These are phyloP conservation scores for Heterocephalus glaber DNA, from an alignment of 2,113 vertebrate genomes.

Conservation along the genomic window DNA sequence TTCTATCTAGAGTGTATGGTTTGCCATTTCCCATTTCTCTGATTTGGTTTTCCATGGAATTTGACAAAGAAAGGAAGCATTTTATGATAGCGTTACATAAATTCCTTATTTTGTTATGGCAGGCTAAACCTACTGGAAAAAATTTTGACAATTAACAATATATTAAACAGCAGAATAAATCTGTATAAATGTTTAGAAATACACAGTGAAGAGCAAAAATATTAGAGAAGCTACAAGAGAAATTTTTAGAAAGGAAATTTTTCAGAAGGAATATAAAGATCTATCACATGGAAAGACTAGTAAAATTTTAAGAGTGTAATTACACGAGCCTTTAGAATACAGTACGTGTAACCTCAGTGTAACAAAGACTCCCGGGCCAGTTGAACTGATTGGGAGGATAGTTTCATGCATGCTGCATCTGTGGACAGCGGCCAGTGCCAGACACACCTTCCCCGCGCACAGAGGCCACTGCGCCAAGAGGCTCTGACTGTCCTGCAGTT, in stretches of 20 bases:
- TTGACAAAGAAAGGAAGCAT: slow-evolving; percentile 21
- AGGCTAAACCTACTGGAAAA: background rate
- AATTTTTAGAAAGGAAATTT: background rate
- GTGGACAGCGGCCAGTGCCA: slow-evolving; percentile 93
- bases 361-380: background rate
- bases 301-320: background rate
- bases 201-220: background rate
- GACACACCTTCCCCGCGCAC: slow-evolving; percentile 93
- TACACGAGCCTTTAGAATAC: background rate
- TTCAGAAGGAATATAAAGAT: background rate
- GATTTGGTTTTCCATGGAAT: slow-evolving; percentile 17
- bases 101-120: slow-evolving; percentile 5
- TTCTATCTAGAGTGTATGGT: background rate
- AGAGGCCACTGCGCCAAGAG: slow-evolving; percentile 80
- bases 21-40: slow-evolving; percentile 43
- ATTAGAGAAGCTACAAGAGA: background rate
- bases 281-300: background rate
- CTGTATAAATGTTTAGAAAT: slow-evolving; percentile 11
- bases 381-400: slow-evolving; percentile 8
- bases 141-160: background rate
- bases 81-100: slow-evolving; percentile 9
- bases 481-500: background rate
- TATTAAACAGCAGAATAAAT: background rate
- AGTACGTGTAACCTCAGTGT: background rate
- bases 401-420: slow-evolving; percentile 91